Percentiles rank a stretch among this genome's conserved stretches.
These are phyloP conservation scores for Pocillopora meandrina DNA, from an alignment of 92 coral and sea anemone genomes.

Conservation along the genomic window DNA sequence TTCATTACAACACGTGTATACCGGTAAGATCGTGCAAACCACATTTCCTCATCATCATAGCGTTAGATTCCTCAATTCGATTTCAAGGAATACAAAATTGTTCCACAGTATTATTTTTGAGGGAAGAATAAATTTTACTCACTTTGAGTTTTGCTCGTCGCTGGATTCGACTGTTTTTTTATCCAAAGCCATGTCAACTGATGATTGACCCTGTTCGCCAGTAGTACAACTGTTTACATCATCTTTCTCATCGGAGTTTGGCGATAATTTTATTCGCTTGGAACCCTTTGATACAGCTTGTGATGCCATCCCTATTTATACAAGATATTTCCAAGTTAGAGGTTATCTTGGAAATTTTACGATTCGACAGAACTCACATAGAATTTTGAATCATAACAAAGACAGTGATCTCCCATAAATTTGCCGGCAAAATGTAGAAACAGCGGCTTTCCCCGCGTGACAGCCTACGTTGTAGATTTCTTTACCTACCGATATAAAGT, in stretches of 20 bases:
- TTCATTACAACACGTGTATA: constrained; percentile 25
- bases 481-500: not conserved
- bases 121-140: constrained; percentile 13
- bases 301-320: constrained; percentile 67
- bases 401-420: constrained; percentile 43
- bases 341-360: constrained; percentile 21
- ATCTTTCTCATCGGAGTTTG: constrained; percentile 44
- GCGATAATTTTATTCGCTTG: constrained; percentile 76
- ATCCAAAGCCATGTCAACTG: constrained; percentile 31
- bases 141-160: constrained; percentile 25
- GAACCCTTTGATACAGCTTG: constrained; percentile 74
- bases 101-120: not conserved
- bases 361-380: constrained; percentile 25
- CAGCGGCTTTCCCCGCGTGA: constrained; percentile 49
- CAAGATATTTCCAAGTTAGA: constrained; percentile 46
- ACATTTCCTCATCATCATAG: not conserved
- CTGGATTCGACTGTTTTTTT: constrained; percentile 49
- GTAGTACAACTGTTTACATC: constrained; percentile 23
- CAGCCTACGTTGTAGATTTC: not conserved
- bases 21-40: not conserved
- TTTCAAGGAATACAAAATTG: not conserved
- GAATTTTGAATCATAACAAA: constrained; percentile 37
- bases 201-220: constrained; percentile 31
- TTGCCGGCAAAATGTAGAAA: constrained; percentile 47
- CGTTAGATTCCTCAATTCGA: constrained; percentile 2